phyloP scores from a whole-genome alignment of 2,888 invertebrate species.

The Drosophila putrida region DNA sequence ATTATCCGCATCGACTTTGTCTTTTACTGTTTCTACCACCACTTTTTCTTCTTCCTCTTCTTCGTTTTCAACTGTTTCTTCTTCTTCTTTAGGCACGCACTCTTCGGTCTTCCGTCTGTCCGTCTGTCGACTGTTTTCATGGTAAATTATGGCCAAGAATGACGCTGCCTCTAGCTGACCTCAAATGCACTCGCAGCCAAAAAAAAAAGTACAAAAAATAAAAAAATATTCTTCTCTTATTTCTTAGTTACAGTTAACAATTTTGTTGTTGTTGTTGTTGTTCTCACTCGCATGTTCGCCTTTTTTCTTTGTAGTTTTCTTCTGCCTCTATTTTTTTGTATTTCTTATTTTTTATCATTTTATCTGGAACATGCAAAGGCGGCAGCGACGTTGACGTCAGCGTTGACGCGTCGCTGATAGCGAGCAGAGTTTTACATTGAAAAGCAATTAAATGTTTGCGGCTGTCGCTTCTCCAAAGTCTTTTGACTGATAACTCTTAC shows the following conservation, averaged over 20 bases:
- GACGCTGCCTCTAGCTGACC: conserved; percentile 54
- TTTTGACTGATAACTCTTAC: conserved; percentile 59
- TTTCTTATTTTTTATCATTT: conserved; percentile 52
- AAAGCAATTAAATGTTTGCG: conserved; percentile 78
- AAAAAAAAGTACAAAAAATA: conserved; percentile 2
- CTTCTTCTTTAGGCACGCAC: conserved; percentile 56
- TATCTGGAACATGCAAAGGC: conserved; percentile 66
- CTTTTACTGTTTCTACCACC: conserved; percentile 15
- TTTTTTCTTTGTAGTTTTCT: conserved; percentile 21
- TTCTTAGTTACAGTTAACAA: conserved; percentile 53
- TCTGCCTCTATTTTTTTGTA: conserved; percentile 13
- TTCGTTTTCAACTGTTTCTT: background rate
- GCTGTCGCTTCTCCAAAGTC: conserved; percentile 62
- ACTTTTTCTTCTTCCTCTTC: background rate
- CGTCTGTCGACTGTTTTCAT: conserved; percentile 46
- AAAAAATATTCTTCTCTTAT: conserved; percentile 18
- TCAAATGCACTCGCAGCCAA: conserved; percentile 58
- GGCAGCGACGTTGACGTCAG: conserved; percentile 35
- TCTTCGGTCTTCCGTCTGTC: conserved; percentile 13
- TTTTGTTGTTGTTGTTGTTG: conserved; percentile 22
- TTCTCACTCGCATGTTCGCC: conserved; percentile 18
- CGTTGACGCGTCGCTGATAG: conserved; percentile 45
- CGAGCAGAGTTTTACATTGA: conserved; percentile 71
- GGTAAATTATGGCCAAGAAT: conserved; percentile 65
- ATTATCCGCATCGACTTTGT: conserved; percentile 46